A percentile compares a stretch with the other conserved stretches of the same genome.
These are phyloP conservation scores for Drosophila pegasa DNA, from an alignment of 2,888 invertebrate species.

Conservation along the genomic window DNA sequence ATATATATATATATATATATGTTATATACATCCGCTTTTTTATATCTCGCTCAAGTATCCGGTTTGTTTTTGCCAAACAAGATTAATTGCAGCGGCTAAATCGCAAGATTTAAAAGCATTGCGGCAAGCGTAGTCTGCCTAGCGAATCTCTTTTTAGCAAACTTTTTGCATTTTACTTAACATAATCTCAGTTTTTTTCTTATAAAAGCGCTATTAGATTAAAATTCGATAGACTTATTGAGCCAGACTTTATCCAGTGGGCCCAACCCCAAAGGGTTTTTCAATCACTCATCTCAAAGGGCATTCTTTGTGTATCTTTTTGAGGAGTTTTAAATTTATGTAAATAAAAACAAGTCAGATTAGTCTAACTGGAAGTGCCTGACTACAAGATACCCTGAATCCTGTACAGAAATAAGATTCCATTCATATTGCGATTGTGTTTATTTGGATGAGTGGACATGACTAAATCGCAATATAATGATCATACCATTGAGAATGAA, in stretches of 20 bases:
- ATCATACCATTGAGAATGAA: too few species aligned
- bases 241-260: background rate
- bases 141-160: background rate
- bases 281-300: background rate
- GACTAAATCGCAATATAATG: too few species aligned
- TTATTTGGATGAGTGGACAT: too few species aligned
- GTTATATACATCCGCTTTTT: slow-evolving; percentile 32
- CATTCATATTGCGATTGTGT: too few species aligned
- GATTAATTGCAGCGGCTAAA: slow-evolving; percentile 34
- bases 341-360: background rate
- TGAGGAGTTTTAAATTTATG: background rate
- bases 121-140: background rate
- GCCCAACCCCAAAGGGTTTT: background rate
- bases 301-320: background rate
- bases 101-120: slow-evolving; percentile 9
- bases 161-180: background rate
- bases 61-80: slow-evolving; percentile 35
- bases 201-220: background rate
- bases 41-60: slow-evolving; percentile 19
- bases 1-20: background rate
- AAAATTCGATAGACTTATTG: background rate
- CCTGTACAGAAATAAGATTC: too few species aligned
- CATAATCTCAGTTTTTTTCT: background rate
- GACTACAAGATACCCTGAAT: too few species aligned
- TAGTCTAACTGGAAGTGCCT: background rate